A percentile compares a stretch with the other conserved stretches of the same genome.
phyloP scores from a whole-genome alignment of 2,113 vertebrate genomes.

The Chloropsis hardwickii region DNA sequence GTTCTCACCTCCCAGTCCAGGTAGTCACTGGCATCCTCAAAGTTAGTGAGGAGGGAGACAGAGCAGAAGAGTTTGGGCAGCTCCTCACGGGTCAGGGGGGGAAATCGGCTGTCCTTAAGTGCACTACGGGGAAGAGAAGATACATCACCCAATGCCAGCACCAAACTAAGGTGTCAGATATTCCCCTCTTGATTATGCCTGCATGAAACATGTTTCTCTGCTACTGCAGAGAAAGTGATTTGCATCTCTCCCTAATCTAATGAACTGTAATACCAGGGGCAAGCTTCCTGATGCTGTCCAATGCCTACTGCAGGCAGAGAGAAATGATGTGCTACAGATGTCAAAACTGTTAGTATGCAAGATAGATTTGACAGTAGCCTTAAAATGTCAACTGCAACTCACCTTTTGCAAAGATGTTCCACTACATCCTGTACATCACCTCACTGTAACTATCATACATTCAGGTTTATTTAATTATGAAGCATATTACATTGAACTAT shows the following conservation, averaged over 20 bases:
- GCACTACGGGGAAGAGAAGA: constrained; percentile 73
- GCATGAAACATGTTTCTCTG: not conserved
- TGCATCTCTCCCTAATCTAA: not conserved
- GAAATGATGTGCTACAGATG: not conserved
- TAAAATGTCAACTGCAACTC: not conserved
- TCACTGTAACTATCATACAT: not conserved
- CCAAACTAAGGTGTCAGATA: not conserved
- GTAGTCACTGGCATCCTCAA: constrained; percentile 86
- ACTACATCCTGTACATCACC: not conserved
- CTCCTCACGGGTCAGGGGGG: constrained; percentile 85
- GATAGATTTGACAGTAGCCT: not conserved
- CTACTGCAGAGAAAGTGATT: not conserved
- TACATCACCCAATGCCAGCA: not conserved
- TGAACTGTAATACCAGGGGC: not conserved
- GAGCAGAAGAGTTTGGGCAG: constrained; percentile 87
- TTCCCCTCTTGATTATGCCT: not conserved
- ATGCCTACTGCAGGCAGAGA: not conserved
- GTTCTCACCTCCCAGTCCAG: constrained; percentile 88
- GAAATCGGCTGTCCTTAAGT: constrained; percentile 88
- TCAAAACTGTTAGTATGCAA: not conserved
- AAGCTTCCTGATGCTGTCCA: not conserved
- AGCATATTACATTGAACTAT: not conserved
- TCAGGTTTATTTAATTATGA: not conserved
- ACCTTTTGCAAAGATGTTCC: not conserved
- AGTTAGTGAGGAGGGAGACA: constrained; percentile 87